These are phyloP conservation scores for Blera fallax DNA, from an alignment of 2,888 invertebrate species.

Conservation along the genomic window DNA sequence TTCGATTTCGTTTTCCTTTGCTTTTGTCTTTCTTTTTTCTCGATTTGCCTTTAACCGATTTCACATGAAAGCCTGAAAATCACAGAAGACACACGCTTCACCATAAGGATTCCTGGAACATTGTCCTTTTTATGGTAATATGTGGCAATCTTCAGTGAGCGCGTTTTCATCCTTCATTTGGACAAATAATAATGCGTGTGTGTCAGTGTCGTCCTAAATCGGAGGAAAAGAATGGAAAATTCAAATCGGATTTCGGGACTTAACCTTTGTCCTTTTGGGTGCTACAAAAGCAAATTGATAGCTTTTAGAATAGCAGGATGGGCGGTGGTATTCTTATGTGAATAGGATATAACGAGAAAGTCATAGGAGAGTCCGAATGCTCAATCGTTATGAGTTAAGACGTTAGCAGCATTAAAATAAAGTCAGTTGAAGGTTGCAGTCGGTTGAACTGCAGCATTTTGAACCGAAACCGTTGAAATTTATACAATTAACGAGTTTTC, in stretches of 20 bases:
- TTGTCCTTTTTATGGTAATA: conserved; percentile 40
- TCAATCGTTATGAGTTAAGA: background rate
- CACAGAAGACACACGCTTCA: background rate
- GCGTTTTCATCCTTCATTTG: conserved; percentile 51
- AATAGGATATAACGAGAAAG: background rate
- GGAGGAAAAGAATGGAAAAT: conserved; percentile 23
- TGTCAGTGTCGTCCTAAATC: background rate
- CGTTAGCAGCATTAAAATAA: background rate
- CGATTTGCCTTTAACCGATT: conserved; percentile 14
- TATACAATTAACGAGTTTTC: no score
- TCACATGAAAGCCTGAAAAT: background rate
- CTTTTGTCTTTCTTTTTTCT: background rate
- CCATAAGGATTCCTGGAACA: background rate
- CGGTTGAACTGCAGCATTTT: no score
- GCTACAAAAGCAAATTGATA: conserved; percentile 44
- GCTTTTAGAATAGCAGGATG: conserved; percentile 12
- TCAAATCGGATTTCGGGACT: conserved; percentile 59
- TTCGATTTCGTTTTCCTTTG: conserved; percentile 24
- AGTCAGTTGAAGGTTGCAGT: background rate
- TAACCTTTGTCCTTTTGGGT: conserved; percentile 56
- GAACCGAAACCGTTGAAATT: no score
- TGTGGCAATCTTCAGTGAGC: conserved; percentile 26
- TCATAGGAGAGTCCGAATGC: background rate
- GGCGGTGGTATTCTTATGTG: background rate
- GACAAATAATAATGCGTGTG: conserved; percentile 15